phyloP scores from a whole-genome alignment of 2,113 vertebrate genomes.

The Brienomyrus brachyistius region DNA sequence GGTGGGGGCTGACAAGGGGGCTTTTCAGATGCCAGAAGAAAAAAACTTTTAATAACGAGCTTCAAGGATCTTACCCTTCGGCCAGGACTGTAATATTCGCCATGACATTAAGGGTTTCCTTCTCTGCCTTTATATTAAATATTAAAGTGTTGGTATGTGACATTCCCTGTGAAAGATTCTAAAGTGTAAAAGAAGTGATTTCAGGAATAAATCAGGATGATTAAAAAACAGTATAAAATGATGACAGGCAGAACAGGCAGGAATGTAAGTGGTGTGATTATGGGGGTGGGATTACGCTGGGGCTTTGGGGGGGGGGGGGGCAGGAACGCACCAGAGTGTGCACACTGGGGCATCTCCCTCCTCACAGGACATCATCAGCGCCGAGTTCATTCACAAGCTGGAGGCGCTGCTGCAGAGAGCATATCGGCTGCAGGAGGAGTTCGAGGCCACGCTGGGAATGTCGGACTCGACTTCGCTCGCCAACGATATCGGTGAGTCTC shows the following conservation, averaged over 20 bases:
- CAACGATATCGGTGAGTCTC: slow-evolving; percentile 72
- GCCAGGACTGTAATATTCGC: not conserved
- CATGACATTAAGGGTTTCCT: not conserved
- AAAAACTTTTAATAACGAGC: not conserved
- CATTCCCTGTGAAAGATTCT: too few species aligned
- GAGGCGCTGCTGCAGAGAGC: slow-evolving; percentile 87
- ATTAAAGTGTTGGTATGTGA: not conserved
- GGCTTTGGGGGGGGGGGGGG: not conserved
- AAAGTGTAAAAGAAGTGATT: not conserved
- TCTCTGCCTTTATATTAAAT: not conserved
- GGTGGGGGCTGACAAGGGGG: slow-evolving; percentile 49
- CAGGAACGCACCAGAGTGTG: not conserved
- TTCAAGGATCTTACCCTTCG: not conserved
- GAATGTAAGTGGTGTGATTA: not conserved
- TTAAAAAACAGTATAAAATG: not conserved
- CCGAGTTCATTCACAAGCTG: slow-evolving; percentile 89
- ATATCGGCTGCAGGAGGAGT: slow-evolving; percentile 90
- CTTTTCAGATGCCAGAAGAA: not conserved
- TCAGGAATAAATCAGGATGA: not conserved
- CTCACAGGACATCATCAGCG: slow-evolving; percentile 80
- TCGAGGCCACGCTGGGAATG: slow-evolving; percentile 77
- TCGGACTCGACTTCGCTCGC: slow-evolving; percentile 68
- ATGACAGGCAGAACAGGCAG: not conserved
- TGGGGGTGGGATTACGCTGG: not conserved
- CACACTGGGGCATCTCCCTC: not conserved